phyloP scores from a whole-genome alignment of 2,888 invertebrate species.

The Andrena praecox region DNA sequence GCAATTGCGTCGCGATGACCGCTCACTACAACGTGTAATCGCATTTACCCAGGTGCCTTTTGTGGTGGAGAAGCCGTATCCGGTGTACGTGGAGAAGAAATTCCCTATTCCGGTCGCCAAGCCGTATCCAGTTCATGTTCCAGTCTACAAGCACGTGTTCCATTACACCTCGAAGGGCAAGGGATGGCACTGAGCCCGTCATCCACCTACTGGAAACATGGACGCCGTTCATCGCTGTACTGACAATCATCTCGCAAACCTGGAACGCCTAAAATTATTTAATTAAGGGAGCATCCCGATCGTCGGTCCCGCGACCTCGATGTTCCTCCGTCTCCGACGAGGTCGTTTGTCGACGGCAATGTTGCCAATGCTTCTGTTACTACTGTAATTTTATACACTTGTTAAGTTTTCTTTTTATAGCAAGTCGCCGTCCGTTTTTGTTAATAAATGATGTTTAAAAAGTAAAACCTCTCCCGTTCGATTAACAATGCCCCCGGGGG shows the following conservation, averaged over 20 bases:
- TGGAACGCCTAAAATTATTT: constrained; percentile 30
- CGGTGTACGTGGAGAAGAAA: constrained; percentile 87
- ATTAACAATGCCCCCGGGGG: background rate
- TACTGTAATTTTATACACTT: constrained; percentile 55
- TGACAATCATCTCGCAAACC: constrained; percentile 4
- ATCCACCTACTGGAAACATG: background rate
- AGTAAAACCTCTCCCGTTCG: background rate
- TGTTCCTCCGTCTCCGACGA: background rate
- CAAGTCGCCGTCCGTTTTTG: constrained; percentile 22
- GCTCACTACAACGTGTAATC: background rate
- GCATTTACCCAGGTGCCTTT: constrained; percentile 85
- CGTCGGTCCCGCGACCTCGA: background rate
- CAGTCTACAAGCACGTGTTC: constrained; percentile 86
- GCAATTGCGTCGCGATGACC: constrained; percentile 2
- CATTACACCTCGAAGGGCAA: constrained; percentile 79
- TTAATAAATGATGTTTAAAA: constrained; percentile 61
- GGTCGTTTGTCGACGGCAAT: background rate
- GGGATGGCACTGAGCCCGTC: constrained; percentile 75
- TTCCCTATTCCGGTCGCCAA: constrained; percentile 87
- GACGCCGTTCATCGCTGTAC: constrained; percentile 7
- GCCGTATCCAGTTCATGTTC: constrained; percentile 87
- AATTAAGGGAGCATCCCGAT: constrained; percentile 6
- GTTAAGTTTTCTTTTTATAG: constrained; percentile 64
- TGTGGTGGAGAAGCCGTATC: constrained; percentile 87
- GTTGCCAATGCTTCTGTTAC: constrained; percentile 56